Evolutionary conservation across 2,888 invertebrate species (phyloP).

Genomic region (Aphrophora alni): DNA sequence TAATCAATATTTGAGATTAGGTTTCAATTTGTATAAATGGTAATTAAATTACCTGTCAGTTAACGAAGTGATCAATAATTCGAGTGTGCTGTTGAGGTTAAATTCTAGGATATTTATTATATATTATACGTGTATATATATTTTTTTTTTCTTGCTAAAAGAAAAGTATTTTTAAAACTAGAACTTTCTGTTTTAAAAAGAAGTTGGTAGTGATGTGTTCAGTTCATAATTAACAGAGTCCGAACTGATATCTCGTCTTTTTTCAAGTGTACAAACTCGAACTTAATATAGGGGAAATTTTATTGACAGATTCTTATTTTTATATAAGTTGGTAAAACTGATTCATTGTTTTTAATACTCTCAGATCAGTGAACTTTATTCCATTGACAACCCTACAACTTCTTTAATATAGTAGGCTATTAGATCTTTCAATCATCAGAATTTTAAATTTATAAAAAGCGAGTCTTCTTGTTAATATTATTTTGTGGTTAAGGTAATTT

Average conservation of each 20-base stretch:
- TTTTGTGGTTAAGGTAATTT: background rate
- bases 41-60: background rate
- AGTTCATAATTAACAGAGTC: background rate
- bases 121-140: background rate
- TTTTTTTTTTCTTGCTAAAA: background rate
- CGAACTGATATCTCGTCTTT: background rate
- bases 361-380: background rate
- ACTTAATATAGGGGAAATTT: background rate
- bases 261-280: background rate
- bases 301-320: constrained; percentile 5
- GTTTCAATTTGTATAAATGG: too few relatives aligned
- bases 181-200: background rate
- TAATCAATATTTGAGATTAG: too few relatives aligned
- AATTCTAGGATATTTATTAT: background rate
- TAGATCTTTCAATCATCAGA: background rate
- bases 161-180: background rate
- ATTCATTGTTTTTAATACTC: background rate
- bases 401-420: background rate
- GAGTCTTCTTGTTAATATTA: background rate
- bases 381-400: background rate
- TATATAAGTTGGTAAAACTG: background rate
- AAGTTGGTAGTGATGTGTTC: background rate
- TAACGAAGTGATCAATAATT: background rate
- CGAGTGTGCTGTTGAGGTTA: background rate
- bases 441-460: background rate